Evolutionary conservation across 2,888 invertebrate species (phyloP), one percentile per base, ranked within the genome.

Genomic region (Acleris emargana): DNA sequence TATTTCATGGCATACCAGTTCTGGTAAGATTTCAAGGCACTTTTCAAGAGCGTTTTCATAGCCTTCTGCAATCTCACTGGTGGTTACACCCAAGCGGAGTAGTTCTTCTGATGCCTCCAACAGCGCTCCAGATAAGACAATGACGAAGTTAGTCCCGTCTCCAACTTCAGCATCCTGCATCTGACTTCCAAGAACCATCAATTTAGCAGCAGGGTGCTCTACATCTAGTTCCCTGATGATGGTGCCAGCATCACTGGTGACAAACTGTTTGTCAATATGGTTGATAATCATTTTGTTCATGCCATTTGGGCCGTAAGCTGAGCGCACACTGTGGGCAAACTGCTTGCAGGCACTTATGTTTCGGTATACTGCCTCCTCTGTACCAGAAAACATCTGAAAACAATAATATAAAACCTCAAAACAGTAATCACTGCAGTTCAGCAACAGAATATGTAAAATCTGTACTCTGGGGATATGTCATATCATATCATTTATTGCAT

Each of bases 281-380:
- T 99, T 99, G 67, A 99, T 99, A 22, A 99, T 96, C 97, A 99
- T 99, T 94, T 99, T 99, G 89, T 99, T 99, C 97, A 97, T 97
- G 74, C 99, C 99, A 93, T 98, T 98, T 9, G 99, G 99, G 0
- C 99, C 99, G 87, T 98, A 99, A 1, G 99, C 97, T 22, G 99
- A 97, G 71, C 97, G 95, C 25, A 99, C 96, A 69, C 98, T 98
- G 77, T 97, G 96, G 2, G 99, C 95, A 79, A 99, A 97, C 82
- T 99, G 97, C 86, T 98, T 98, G 89, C 99, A 99, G 20, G 99
- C 99, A 75, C 94, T 95, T 73, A 99, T 99, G 83, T 99, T 99
- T 67, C 99, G 94, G 80, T 95, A 97, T 0, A 99, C 98, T 6
- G 99, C 99, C 94, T 99, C 99, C 91, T 99, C 99, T 53, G 99